Conservation (phyloP, 2,888 invertebrate genomes). For the Maniola hyperantus region DNA sequence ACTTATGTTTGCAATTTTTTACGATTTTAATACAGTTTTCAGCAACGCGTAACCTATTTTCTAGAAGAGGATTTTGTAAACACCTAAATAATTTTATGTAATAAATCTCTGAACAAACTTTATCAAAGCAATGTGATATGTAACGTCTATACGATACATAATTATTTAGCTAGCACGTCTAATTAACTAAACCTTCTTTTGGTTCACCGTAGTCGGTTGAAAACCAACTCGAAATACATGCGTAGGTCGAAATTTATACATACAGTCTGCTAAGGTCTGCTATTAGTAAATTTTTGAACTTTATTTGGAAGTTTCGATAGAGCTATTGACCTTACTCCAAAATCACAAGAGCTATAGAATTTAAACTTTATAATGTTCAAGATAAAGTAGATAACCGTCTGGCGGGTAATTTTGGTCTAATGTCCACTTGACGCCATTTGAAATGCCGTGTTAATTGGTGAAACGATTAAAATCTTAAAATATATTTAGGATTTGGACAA, state of each 20-base stretch:
- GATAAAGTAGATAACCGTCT: constrained; percentile 3
- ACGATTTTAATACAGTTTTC: too few species aligned
- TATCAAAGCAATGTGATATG: too few species aligned
- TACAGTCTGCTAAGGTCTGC: background rate
- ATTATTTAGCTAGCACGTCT: too few species aligned
- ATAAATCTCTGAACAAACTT: too few species aligned
- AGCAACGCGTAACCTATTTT: too few species aligned
- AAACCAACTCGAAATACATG: background rate
- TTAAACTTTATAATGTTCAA: background rate
- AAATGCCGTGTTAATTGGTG: constrained; percentile 20
- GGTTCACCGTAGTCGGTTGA: background rate
- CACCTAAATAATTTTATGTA: too few species aligned
- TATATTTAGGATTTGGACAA: constrained; percentile 20
- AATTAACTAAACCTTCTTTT: too few species aligned
- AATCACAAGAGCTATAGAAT: background rate
- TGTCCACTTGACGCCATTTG: constrained; percentile 23
- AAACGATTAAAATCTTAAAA: constrained; percentile 23
- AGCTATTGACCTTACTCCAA: constrained; percentile 19
- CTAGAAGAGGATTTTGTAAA: too few species aligned
- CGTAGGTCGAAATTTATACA: background rate
- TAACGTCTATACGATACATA: too few species aligned
- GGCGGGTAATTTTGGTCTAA: constrained; percentile 1
- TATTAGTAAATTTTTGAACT: background rate
- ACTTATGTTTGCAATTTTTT: too few species aligned
- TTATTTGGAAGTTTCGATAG: constrained; percentile 23